These are phyloP conservation scores for Heteropelma amictum DNA, from an alignment of 2,888 invertebrate genomes.

Conservation along the genomic window DNA sequence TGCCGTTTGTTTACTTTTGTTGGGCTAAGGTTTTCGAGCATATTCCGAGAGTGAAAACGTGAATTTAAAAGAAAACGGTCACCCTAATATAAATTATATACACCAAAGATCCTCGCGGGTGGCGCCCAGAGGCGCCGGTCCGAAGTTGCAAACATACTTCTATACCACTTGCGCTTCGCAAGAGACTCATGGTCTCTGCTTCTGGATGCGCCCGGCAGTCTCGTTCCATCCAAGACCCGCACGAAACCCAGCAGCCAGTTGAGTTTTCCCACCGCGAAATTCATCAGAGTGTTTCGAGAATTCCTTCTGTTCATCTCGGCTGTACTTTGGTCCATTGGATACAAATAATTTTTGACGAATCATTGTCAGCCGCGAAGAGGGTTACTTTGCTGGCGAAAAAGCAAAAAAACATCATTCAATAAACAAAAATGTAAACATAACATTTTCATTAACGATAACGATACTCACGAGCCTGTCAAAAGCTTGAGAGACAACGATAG, in stretches of 20 bases:
- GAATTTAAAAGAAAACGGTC: too few species aligned
- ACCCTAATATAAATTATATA: too few species aligned
- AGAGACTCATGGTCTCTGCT: conserved; percentile 46
- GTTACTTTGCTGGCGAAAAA: not conserved
- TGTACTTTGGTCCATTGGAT: not conserved
- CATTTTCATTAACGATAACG: not conserved
- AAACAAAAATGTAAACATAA: not conserved
- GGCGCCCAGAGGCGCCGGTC: conserved; percentile 64
- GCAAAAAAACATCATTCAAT: not conserved
- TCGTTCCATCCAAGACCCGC: conserved; percentile 60
- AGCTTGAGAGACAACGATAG: not conserved
- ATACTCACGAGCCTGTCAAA: not conserved
- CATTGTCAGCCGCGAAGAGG: not conserved
- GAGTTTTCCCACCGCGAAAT: conserved; percentile 19
- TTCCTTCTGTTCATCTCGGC: conserved; percentile 3
- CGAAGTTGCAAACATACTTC: conserved; percentile 55
- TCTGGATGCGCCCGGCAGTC: conserved; percentile 61
- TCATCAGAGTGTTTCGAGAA: conserved; percentile 16
- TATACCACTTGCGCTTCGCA: conserved; percentile 49
- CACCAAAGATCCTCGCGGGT: conserved; percentile 34
- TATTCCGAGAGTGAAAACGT: too few species aligned
- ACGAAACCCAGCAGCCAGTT: conserved; percentile 55
- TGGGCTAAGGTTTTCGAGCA: too few species aligned
- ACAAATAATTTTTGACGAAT: not conserved
- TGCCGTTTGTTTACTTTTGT: too few species aligned